Conservation (phyloP, 2,797 vertebrate species). For the Pseudochirops cupreus region DNA sequence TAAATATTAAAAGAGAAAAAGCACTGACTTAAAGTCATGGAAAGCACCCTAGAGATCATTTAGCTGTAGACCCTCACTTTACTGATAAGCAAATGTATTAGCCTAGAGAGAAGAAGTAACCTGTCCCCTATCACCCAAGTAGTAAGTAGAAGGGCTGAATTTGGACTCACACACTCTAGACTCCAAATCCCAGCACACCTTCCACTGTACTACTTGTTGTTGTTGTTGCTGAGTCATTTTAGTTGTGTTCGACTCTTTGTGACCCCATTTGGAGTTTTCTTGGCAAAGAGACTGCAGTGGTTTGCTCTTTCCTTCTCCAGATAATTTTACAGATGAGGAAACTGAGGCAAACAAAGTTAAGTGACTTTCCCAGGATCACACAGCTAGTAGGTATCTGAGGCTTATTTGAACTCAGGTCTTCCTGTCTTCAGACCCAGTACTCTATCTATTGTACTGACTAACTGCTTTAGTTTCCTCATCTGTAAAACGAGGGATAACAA, state of each 20-base stretch:
- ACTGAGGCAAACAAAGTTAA: too few relatives aligned
- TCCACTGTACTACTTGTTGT: background rate
- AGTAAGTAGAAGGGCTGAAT: background rate
- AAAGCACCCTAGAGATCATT: background rate
- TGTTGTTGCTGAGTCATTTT: background rate
- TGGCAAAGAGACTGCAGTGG: too few relatives aligned
- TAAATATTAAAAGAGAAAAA: background rate
- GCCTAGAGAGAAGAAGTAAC: background rate
- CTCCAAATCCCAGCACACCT: background rate
- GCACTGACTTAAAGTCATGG: background rate
- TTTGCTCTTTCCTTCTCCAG: too few relatives aligned
- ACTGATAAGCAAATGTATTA: background rate
- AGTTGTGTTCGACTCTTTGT: background rate
- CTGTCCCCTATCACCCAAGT: background rate
- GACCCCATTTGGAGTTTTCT: too few relatives aligned
- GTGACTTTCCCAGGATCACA: too few relatives aligned
- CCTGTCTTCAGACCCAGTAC: too few relatives aligned
- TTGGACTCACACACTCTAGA: background rate
- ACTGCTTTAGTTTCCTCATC: too few relatives aligned
- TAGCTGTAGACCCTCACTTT: background rate
- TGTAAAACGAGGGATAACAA: too few relatives aligned
- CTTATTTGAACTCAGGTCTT: too few relatives aligned
- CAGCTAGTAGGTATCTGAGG: too few relatives aligned
- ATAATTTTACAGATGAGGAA: too few relatives aligned
- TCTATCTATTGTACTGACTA: too few relatives aligned